phyloP scores from a whole-genome alignment of 2,797 vertebrate species.

The Anas flavirostris region DNA sequence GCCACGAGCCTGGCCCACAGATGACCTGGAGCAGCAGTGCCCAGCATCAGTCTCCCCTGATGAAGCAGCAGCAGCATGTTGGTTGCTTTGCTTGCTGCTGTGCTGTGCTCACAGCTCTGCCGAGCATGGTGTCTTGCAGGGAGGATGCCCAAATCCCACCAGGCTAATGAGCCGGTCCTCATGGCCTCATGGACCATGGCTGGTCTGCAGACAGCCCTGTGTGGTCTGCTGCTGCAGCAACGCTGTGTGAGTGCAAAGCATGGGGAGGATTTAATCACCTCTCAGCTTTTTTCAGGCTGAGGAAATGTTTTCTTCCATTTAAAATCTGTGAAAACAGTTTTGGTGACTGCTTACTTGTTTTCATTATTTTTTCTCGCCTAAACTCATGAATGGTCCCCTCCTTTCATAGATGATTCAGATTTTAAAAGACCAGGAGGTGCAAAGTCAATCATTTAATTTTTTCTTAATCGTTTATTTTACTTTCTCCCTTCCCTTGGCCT shows the following conservation, averaged over 20 bases:
- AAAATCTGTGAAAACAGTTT: not conserved
- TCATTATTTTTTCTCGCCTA: not conserved
- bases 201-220: not conserved
- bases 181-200: not conserved
- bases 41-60: not conserved
- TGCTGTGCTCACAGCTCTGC: not conserved
- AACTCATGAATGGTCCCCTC: not conserved
- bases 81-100: not conserved
- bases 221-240: not conserved
- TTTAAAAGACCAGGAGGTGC: not conserved
- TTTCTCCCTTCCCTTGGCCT: not conserved
- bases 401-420: not conserved
- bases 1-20: not conserved
- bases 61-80: accelerated
- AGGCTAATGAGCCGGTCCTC: not conserved
- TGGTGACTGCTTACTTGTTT: not conserved
- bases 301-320: not conserved
- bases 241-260: not conserved
- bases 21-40: not conserved
- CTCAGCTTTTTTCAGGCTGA: not conserved
- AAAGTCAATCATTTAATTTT: not conserved
- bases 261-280: not conserved
- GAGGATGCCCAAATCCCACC: accelerated
- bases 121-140: not conserved
- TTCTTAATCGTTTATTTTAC: not conserved